These are phyloP conservation scores for Rotaria sp. DNA, from an alignment of 2,888 invertebrate genomes.

Conservation along the genomic window DNA sequence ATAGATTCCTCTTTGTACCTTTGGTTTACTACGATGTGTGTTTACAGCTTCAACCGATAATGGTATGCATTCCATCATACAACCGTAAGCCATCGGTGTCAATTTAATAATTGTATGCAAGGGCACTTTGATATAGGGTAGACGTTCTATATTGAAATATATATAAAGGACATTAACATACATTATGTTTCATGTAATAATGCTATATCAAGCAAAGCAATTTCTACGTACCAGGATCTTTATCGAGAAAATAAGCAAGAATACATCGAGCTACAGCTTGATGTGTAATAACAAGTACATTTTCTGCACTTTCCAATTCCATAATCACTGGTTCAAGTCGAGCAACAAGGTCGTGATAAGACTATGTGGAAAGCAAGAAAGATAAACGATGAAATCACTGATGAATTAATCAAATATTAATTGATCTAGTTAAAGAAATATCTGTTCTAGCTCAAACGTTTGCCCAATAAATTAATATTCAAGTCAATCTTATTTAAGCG, in stretches of 20 bases:
- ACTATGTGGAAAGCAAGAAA: constrained; percentile 65
- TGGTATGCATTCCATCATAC: constrained; percentile 75
- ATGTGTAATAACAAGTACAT: constrained; percentile 67
- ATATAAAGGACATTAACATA: too few species aligned
- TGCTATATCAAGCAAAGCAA: too few species aligned
- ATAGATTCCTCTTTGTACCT: neutral
- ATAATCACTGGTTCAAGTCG: constrained; percentile 82
- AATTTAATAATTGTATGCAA: constrained; percentile 79
- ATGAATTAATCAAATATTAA: too few species aligned
- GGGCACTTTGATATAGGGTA: constrained; percentile 58
- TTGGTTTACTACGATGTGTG: constrained; percentile 62
- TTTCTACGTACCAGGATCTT: constrained; percentile 64
- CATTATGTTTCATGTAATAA: too few species aligned
- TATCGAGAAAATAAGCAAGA: constrained; percentile 81
- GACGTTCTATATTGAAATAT: constrained; percentile 45
- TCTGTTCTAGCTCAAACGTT: too few species aligned
- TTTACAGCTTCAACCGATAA: constrained; percentile 82
- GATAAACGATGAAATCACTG: neutral
- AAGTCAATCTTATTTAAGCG: too few species aligned
- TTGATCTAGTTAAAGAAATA: too few species aligned
- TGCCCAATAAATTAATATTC: too few species aligned
- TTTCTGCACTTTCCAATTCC: constrained; percentile 49
- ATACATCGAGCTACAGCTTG: constrained; percentile 72
- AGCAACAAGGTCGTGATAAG: constrained; percentile 82
- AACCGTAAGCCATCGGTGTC: constrained; percentile 79